phyloP scores from a whole-genome alignment of 2,797 vertebrate genomes.

The Pyrocephalus nanus region DNA sequence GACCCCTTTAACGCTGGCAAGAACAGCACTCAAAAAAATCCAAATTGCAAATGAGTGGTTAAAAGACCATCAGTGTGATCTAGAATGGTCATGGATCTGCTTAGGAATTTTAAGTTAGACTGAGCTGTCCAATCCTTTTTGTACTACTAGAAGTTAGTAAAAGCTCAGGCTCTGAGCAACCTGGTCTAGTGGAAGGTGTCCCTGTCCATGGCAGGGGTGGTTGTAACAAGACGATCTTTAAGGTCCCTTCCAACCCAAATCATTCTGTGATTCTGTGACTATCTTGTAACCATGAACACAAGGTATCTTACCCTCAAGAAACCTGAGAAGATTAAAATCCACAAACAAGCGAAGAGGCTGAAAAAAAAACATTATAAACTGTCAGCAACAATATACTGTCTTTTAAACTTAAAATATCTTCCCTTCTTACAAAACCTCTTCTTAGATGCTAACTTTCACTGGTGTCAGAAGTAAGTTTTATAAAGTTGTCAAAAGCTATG shows the following conservation, averaged over 20 bases:
- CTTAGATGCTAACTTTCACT: background rate
- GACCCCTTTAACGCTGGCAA: background rate
- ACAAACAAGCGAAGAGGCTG: slow-evolving; percentile 90
- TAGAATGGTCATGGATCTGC: background rate
- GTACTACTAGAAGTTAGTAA: background rate
- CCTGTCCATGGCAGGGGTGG: fast-evolving
- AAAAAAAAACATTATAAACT: slow-evolving; percentile 21
- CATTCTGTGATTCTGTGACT: background rate
- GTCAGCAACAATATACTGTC: background rate
- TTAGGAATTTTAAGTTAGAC: background rate
- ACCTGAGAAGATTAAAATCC: slow-evolving; percentile 88
- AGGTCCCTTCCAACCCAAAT: background rate
- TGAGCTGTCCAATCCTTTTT: background rate
- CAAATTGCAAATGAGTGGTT: background rate
- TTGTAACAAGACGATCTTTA: background rate
- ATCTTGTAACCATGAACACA: background rate
- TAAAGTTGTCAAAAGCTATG: background rate
- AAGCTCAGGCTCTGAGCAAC: background rate
- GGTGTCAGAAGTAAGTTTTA: background rate
- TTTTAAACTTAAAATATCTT: background rate
- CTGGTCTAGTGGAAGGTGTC: background rate
- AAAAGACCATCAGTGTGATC: background rate
- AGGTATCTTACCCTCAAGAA: slow-evolving; percentile 86
- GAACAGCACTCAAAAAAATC: background rate
- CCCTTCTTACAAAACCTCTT: background rate